A percentile compares a stretch with the other conserved stretches of the same genome.
Evolutionary conservation across 2,797 vertebrate species (phyloP).

Genomic region (Darevskia nairensis): DNA sequence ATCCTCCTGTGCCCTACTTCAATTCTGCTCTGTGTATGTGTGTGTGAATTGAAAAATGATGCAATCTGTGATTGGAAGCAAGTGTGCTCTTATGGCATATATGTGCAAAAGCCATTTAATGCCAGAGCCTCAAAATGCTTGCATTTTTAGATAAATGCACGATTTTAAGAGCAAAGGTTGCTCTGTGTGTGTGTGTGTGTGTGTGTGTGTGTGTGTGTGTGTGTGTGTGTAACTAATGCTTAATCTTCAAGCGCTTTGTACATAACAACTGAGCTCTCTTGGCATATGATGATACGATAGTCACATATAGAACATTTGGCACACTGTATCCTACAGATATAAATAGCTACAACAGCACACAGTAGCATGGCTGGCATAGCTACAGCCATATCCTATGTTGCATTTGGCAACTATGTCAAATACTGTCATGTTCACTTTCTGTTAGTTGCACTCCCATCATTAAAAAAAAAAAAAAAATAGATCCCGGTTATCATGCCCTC

Average conservation of each 20-base stretch:
- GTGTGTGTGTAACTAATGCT: background rate
- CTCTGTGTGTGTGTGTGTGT: background rate
- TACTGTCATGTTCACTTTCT: background rate
- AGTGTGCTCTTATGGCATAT: background rate
- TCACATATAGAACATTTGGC: background rate
- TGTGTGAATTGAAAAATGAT: background rate
- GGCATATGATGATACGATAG: background rate
- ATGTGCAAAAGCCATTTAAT: background rate
- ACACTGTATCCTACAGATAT: background rate
- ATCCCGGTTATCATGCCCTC: too few relatives aligned
- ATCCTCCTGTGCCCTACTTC: conserved; percentile 40
- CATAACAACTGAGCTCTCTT: background rate
- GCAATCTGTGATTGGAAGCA: background rate
- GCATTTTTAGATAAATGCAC: conserved; percentile 14
- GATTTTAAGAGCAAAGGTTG: background rate
- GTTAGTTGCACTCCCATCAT: background rate
- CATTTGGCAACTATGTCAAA: background rate
- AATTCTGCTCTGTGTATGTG: conserved; percentile 33
- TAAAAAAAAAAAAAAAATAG: too few relatives aligned
- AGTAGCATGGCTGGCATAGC: background rate
- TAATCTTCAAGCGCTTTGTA: background rate
- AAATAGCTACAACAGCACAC: background rate
- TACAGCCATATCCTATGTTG: background rate
- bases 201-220: background rate
- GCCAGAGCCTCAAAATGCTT: background rate